A percentile compares a stretch with the other conserved stretches of the same genome.
These are phyloP conservation scores for Turdus rufiventris DNA, from an alignment of 2,113 vertebrate species.

Conservation along the genomic window DNA sequence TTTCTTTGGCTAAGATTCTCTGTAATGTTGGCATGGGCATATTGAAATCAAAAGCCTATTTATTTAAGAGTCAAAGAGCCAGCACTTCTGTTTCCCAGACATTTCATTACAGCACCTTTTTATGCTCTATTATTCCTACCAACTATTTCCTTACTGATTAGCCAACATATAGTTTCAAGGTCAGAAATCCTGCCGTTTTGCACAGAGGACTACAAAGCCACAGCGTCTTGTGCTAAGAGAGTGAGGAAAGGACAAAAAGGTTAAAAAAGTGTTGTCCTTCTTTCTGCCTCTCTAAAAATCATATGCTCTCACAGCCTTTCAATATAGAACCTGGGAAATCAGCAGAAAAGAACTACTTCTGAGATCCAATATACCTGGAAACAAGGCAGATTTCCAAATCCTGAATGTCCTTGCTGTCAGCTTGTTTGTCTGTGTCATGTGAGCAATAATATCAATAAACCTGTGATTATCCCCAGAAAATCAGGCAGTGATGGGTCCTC, in stretches of 20 bases:
- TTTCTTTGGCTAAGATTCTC: neutral
- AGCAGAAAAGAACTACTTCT: neutral
- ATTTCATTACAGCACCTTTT: neutral
- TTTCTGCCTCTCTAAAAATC: neutral
- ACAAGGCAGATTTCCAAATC: neutral
- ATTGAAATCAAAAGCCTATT: neutral
- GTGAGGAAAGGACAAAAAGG: neutral
- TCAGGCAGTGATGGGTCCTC: neutral
- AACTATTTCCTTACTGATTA: neutral
- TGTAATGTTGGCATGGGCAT: rapidly evolving
- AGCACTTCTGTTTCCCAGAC: neutral
- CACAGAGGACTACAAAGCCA: rapidly evolving
- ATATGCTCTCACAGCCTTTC: rapidly evolving
- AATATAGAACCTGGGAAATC: neutral
- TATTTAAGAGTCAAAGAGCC: neutral
- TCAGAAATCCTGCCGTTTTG: neutral
- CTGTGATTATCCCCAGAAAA: neutral
- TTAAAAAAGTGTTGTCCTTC: rapidly evolving
- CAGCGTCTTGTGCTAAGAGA: neutral
- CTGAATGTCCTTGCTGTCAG: neutral
- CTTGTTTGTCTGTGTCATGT: neutral
- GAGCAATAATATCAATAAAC: neutral
- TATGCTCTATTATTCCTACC: neutral
- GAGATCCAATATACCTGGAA: rapidly evolving
- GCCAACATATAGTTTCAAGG: neutral